These are phyloP conservation scores for Bombylius discolor DNA, from an alignment of 2,888 invertebrate genomes.

Conservation along the genomic window DNA sequence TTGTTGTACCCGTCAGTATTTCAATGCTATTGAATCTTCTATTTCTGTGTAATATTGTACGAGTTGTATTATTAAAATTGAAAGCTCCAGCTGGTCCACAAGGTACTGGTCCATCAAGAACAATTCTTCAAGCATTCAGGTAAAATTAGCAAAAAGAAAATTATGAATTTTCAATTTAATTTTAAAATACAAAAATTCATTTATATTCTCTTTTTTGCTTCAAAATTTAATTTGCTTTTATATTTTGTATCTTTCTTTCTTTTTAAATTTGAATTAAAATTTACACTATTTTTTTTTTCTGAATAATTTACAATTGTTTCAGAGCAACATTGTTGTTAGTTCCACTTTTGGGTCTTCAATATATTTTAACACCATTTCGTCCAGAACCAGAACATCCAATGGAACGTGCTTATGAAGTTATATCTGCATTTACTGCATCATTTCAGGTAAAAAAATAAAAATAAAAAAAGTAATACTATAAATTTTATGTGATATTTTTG, in stretches of 20 bases:
- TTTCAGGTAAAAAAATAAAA: slow-evolving; percentile 73
- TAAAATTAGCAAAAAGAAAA: too few relatives aligned
- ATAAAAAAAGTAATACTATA: too few relatives aligned
- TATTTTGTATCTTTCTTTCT: too few relatives aligned
- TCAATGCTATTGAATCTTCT: slow-evolving; percentile 70
- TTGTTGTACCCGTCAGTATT: slow-evolving; percentile 63
- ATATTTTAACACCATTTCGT: slow-evolving; percentile 74
- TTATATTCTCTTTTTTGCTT: too few relatives aligned
- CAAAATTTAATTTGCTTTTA: too few relatives aligned
- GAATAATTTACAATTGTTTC: neutral
- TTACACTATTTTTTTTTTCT: too few relatives aligned
- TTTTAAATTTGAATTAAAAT: too few relatives aligned
- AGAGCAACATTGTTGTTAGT: slow-evolving; percentile 81
- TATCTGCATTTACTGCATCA: slow-evolving; percentile 74
- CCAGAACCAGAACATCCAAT: slow-evolving; percentile 55
- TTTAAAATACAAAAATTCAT: too few relatives aligned
- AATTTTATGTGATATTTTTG: too few relatives aligned
- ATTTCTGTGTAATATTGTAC: slow-evolving; percentile 81
- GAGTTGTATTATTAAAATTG: slow-evolving; percentile 71
- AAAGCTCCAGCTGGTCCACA: slow-evolving; percentile 55
- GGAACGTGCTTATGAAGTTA: slow-evolving; percentile 69
- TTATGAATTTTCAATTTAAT: too few relatives aligned
- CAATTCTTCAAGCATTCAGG: slow-evolving; percentile 64
- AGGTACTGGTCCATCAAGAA: slow-evolving; percentile 50
- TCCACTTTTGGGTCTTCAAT: slow-evolving; percentile 82